Evolutionary conservation across 2,888 invertebrate species (phyloP).

Genomic region (Cecidostiba fungosa): DNA sequence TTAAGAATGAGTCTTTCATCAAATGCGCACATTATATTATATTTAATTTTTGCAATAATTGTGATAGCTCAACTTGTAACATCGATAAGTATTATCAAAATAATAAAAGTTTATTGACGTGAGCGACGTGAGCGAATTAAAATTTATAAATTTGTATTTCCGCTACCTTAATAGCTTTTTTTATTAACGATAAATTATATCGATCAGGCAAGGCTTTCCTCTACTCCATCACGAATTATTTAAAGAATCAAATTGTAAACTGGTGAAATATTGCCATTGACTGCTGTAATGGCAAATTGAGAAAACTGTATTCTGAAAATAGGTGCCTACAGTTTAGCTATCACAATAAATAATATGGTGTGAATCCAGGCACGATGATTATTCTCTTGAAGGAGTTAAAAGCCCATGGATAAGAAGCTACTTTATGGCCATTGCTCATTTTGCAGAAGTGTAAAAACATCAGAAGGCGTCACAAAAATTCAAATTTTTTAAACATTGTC

Average conservation of each 20-base stretch:
- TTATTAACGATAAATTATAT: conserved; percentile 5
- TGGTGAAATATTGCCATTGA: too few relatives aligned
- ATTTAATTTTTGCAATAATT: not conserved
- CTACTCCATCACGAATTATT: not conserved
- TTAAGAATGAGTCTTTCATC: not conserved
- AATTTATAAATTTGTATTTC: not conserved
- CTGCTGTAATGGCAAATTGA: not conserved
- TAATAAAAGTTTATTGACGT: conserved; percentile 29
- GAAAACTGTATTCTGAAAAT: not conserved
- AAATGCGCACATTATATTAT: not conserved
- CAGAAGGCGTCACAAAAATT: not conserved
- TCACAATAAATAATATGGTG: not conserved
- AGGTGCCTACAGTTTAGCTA: not conserved
- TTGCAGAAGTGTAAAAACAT: not conserved
- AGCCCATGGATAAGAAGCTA: not conserved
- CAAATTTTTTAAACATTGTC: not conserved
- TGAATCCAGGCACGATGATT: not conserved
- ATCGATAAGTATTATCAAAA: conserved; percentile 8
- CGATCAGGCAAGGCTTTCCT: not conserved
- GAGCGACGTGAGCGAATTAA: not conserved
- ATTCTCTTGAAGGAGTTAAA: not conserved
- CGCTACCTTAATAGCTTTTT: conserved; percentile 25
- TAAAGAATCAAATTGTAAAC: not conserved
- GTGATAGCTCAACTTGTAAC: not conserved
- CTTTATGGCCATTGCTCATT: not conserved